A percentile compares a stretch with the other conserved stretches of the same genome.
Conservation (phyloP, 2,797 vertebrate species). For the Periophthalmus magnuspinnatus region DNA sequence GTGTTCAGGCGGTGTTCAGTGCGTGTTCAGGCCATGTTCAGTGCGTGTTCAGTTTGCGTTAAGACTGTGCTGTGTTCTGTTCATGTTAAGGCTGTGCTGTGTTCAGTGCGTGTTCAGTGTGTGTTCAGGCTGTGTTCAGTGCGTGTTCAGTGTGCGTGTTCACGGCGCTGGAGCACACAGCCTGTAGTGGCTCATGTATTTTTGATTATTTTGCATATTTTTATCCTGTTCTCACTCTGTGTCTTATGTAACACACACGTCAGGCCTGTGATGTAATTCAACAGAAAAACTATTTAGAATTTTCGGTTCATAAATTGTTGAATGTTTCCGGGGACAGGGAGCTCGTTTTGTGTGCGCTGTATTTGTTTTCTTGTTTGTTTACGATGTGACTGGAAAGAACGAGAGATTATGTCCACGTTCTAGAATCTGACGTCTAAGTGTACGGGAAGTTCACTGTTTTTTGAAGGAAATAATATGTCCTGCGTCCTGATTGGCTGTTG, state of each 20-base stretch:
- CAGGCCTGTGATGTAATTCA: not conserved
- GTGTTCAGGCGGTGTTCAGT: no score
- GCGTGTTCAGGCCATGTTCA: no score
- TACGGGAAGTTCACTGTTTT: no score
- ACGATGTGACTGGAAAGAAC: not conserved
- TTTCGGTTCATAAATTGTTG: not conserved
- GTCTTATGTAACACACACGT: slow-evolving; percentile 4
- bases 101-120: no score
- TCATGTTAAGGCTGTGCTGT: no score
- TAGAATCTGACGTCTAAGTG: no score
- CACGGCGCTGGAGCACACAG: slow-evolving; percentile 4
- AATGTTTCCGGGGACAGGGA: not conserved
- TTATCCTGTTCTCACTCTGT: not conserved
- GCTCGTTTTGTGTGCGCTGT: not conserved
- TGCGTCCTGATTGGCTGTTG: no score
- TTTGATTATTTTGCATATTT: slow-evolving; percentile 33
- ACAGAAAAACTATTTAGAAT: not conserved
- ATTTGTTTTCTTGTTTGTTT: not conserved
- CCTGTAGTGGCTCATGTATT: slow-evolving; percentile 23
- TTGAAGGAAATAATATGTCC: no score
- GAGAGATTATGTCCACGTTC: not conserved
- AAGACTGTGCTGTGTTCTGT: no score
- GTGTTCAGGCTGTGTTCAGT: no score
- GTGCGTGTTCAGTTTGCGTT: no score
- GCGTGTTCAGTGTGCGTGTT: no score